Base-by-base conservation (phyloP, 2,113 vertebrate genomes). In the Phylloscopus trochilus region DNA sequence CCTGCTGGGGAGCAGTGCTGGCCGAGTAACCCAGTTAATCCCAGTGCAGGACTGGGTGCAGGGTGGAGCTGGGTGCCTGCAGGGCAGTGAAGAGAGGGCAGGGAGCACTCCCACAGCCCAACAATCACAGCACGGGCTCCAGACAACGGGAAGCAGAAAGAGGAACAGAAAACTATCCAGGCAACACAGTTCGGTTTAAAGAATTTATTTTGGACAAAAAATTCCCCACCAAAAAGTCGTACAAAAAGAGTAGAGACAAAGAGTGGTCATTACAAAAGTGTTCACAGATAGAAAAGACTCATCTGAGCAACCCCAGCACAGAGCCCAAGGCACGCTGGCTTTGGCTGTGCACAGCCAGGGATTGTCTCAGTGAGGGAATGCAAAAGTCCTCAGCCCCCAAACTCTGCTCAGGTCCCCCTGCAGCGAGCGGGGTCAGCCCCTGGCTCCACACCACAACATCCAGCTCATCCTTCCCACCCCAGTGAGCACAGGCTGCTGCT, bases 301-400 rank as follows among this genome's bases (percentile, higher is more conserved):
- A 69, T 27, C 90, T 92, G 93, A 95, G 92, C 90, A 89, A 96
- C 18, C 89, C 30, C 55, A 22, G 94, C 46, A 1, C 10, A 1
- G 73, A 51, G 73, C 75, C 47, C 11, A 52, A 75, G 92, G 89
- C 86, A 41, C 75, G 0, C 73, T 51, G 78, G 92, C 82, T 67
- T 49, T 6, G 56, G 83, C 2, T 76, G 73, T 22, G n/a, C 19
- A 2, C 0, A 0, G 88, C 64, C 80, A 70, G 46, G 88, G 85
- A 85, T 82, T 88, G 88, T 37, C 92, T 89, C 96, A 90, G 77
- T 5, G 83, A 93, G 84, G 95, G 95, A 96, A 96, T 92, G 93
- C 66, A 87, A 91, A 92, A 41, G 92, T 94, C 83, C 82, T 75
- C 83, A 7, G 94, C 75, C 56, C 86, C 79, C 62, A 79, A 79